Evolutionary conservation across 2,797 vertebrate genomes (phyloP).

Genomic region (Catostomus latipinnis): DNA sequence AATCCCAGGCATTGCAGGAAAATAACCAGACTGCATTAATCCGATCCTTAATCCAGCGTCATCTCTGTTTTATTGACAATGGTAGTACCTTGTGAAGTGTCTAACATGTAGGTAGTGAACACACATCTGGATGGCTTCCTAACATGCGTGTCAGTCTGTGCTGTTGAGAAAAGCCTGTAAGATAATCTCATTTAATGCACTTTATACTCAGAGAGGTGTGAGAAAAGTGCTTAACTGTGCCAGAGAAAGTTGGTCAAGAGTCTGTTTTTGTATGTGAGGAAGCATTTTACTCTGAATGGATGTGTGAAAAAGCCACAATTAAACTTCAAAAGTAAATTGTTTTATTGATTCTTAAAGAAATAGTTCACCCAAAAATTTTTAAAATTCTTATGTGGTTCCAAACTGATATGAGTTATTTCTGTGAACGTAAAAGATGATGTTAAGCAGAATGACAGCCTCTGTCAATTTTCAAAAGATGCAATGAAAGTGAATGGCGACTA

Average conservation of each 20-base stretch:
- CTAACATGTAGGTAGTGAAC: constrained; percentile 57
- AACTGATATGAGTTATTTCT: no score
- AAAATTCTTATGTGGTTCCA: no score
- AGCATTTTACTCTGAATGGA: not conserved
- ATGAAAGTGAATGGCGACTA: no score
- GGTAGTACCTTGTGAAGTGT: constrained; percentile 49
- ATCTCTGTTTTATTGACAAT: constrained; percentile 59
- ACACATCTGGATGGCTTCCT: constrained; percentile 60
- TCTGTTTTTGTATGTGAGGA: constrained; percentile 7
- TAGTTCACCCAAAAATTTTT: no score
- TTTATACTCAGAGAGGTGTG: constrained; percentile 37
- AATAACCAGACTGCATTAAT: constrained; percentile 60
- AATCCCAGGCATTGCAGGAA: constrained; percentile 60
- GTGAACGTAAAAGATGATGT: no score
- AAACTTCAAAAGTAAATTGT: not conserved
- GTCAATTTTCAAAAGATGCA: no score
- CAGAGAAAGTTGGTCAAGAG: constrained; percentile 29
- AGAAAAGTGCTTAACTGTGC: constrained; percentile 37
- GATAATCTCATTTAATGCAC: constrained; percentile 63
- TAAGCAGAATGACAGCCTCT: no score
- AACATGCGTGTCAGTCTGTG: constrained; percentile 55
- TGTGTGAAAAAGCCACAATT: not conserved
- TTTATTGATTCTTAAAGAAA: not conserved
- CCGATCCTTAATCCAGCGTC: constrained; percentile 56
- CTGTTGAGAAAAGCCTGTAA: constrained; percentile 54